These are phyloP conservation scores for Dolichallabes microphthalmus DNA, from an alignment of 2,113 vertebrate genomes.

Conservation along the genomic window DNA sequence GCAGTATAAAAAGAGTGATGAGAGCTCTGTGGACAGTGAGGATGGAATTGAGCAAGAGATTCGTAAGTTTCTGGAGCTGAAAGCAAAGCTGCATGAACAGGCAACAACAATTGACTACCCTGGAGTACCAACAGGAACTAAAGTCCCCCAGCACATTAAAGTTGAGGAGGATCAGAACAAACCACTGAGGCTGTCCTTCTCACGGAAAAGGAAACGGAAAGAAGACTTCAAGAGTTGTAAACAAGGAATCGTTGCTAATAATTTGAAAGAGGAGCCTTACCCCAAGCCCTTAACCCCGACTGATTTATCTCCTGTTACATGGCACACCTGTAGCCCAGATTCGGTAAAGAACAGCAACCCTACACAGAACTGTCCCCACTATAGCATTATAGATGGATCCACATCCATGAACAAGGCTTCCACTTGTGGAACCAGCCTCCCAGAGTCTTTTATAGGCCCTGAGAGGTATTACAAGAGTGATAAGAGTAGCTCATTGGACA, in stretches of 20 bases:
- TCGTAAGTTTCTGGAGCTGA: constrained; percentile 85
- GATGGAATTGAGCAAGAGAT: constrained; percentile 96
- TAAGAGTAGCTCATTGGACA: constrained; percentile 95
- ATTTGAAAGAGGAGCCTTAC: constrained; percentile 44
- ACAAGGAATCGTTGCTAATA: constrained; percentile 13
- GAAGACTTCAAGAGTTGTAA: constrained; percentile 42
- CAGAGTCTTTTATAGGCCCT: constrained; percentile 18
- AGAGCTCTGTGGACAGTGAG: constrained; percentile 86
- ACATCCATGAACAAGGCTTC: constrained; percentile 39
- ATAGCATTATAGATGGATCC: constrained; percentile 10
- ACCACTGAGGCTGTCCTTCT: constrained; percentile 63
- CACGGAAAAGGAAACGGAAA: constrained; percentile 70
- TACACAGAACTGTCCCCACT: constrained; percentile 26
- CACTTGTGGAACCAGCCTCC: constrained; percentile 22
- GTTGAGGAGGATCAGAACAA: constrained; percentile 56
- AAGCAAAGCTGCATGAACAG: constrained; percentile 78
- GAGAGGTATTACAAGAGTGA: constrained; percentile 70
- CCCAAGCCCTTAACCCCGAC: constrained; percentile 42
- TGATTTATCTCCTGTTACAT: constrained; percentile 9
- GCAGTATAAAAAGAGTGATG: constrained; percentile 70
- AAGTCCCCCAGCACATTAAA: constrained; percentile 51
- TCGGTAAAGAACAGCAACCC: constrained; percentile 22
- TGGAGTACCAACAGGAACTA: neutral
- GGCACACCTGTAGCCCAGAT: neutral
- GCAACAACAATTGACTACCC: constrained; percentile 46